Evolutionary conservation across 2,797 vertebrate genomes (phyloP), one percentile per base, ranked within the genome.

Genomic region (Jordanella pulchra): DNA sequence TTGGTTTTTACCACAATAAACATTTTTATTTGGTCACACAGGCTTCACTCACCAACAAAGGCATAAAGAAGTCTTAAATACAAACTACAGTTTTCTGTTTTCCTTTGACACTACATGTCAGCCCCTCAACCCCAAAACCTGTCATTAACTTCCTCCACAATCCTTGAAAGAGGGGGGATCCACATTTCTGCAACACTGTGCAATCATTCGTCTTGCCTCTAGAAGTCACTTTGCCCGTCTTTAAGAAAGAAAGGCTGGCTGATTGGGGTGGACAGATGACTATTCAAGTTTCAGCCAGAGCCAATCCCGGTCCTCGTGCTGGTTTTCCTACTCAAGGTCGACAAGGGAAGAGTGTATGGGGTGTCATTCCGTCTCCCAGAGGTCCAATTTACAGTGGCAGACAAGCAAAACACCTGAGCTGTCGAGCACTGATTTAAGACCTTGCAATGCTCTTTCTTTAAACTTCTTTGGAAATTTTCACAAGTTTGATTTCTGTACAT

Each of bases 191-290:
- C 35, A 69, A 55, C 51, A 44, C 27, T 6, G n/a, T 55, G 51
- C 51, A 69, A 69, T 69, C 67, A 69, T 44, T 55, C 51, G 53
- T 69, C 67, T 27, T 55, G 35, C 51, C 51, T 68, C 48, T 55
- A 21, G 50, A 68, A 68, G 67, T 68, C 48, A 45, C 81, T 84
- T 69, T 82, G 86, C 78, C 83, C 86, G 85, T 90, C 82, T 74
- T 84, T 70, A 69, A 68, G 71, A 78, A 76, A 79, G 75, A 85
- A 78, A 65, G 71, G 50, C 74, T 76, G 81, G 84, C 83, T 91
- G 91, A 93, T 92, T 87, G 84, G 71, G 67, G 82, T 76, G 85
- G 89, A 93, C 90, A 91, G 86, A 78, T 89, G 91, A 90, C 90
- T 83, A 74, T 89, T 90, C 83, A 89, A 58, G 86, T 91, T 91